Percentiles rank a stretch among this genome's conserved stretches.
phyloP scores from a whole-genome alignment of 2,113 vertebrate genomes.

The Chiloscyllium plagiosum region DNA sequence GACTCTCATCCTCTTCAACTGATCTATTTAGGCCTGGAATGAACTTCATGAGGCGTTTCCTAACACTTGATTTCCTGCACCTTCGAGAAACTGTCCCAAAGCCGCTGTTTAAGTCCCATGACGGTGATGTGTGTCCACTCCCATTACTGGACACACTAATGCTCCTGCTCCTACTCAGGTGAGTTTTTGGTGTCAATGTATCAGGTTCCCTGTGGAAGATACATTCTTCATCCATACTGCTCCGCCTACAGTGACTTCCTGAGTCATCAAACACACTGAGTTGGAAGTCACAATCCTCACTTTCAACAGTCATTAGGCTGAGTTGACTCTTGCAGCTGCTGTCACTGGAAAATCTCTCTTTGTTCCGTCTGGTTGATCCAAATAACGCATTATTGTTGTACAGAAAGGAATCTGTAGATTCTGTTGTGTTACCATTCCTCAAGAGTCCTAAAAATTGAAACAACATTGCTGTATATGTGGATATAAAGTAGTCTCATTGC shows the following conservation, averaged over 20 bases:
- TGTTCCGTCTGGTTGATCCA: rapidly evolving
- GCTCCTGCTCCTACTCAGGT: conserved; percentile 63
- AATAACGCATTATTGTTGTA: neutral
- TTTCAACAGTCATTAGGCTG: conserved; percentile 70
- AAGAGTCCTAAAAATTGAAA: conserved; percentile 11
- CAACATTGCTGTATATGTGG: neutral
- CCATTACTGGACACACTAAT: conserved; percentile 68
- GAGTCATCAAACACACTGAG: conserved; percentile 66
- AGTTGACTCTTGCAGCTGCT: conserved; percentile 72
- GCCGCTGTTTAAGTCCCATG: conserved; percentile 59
- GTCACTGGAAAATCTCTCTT: conserved; percentile 70
- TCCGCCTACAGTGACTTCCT: conserved; percentile 57
- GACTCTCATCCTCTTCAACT: conserved; percentile 78
- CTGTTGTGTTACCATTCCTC: conserved; percentile 38
- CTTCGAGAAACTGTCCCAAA: conserved; percentile 86
- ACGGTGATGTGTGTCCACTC: conserved; percentile 64
- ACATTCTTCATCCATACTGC: conserved; percentile 62
- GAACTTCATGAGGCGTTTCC: conserved; percentile 77
- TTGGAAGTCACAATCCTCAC: conserved; percentile 64
- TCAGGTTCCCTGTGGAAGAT: conserved; percentile 58
- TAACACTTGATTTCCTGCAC: conserved; percentile 60
- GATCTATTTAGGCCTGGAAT: conserved; percentile 81
- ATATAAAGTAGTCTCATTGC: neutral
- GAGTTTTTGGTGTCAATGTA: neutral
- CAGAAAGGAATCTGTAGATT: conserved; percentile 47